Conservation (phyloP, 2,888 invertebrate species). For the Rhimphoctona megacephalus region DNA sequence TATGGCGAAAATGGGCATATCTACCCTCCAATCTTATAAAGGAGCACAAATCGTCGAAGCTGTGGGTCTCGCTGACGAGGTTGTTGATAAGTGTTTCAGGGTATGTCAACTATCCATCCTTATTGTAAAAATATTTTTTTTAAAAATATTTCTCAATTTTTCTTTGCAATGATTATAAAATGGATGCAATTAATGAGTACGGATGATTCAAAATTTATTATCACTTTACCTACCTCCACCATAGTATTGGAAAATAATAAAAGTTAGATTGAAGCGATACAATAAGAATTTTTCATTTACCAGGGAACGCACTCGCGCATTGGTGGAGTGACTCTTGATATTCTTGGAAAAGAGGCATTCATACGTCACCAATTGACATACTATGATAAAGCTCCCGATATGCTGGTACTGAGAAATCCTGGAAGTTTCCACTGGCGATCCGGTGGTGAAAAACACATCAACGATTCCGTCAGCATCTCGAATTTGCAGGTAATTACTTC, state of each 20-base stretch:
- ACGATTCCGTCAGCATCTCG: constrained; percentile 94
- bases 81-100: constrained; percentile 97
- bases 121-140: neutral
- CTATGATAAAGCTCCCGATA: constrained; percentile 89
- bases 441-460: constrained; percentile 99
- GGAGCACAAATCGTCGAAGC: constrained; percentile 99
- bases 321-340: constrained; percentile 96
- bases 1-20: constrained; percentile 99
- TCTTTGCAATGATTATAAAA: constrained; percentile 76
- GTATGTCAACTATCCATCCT: constrained; percentile 85
- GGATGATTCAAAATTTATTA: no score
- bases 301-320: constrained; percentile 89
- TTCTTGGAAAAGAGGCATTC: constrained; percentile 94
- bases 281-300: constrained; percentile 45
- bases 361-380: constrained; percentile 93
- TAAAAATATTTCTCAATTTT: neutral
- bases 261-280: neutral
- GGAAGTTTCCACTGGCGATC: constrained; percentile 98
- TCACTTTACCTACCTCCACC: constrained; percentile 16
- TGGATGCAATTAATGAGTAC: constrained; percentile 80
- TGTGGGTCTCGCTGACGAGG: constrained; percentile 96
- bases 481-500: constrained; percentile 88
- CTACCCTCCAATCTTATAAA: constrained; percentile 99
- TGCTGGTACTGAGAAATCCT: constrained; percentile 92
- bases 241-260: constrained; percentile 10